Evolutionary conservation across 2,888 invertebrate species (phyloP), one percentile per base, ranked within the genome.

Genomic region (Ophion slaviceki): DNA sequence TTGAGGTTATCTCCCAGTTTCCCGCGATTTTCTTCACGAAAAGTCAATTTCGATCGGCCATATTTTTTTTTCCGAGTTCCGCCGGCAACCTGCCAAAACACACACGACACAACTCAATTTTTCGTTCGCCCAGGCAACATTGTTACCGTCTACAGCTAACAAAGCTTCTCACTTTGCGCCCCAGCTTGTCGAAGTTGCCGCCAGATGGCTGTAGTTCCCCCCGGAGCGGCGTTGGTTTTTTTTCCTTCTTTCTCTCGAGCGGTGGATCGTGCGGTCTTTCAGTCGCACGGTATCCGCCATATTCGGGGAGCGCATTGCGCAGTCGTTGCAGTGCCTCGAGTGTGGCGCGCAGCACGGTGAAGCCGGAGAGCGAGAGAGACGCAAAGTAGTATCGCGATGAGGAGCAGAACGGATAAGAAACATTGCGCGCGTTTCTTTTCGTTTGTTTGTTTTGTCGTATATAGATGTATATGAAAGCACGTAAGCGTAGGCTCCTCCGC

Each of bases 251-350:
- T 53, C 7, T 28, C 45, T 62, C 47, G 45, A 28, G 11, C 47
- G 40, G 28, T 45, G 14, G 47, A 53, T 53, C 70, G 70, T 70
- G 70, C 11, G 40, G 6, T 70, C 5, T 70, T 5, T 53, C 70
- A 28, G 62, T 62, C 40, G 61, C 64, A 28, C 75, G 11, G 61
- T n/a, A 75, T 68, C 80, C 80, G 80, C 84, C 80, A 84, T 80
- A 66, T 84, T 78, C 59, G 82, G 59, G 53, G 76, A 77, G 77
- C 82, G 82, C 82, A 82, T 36, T 85, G 85, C 85, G 85, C 85
- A 85, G 70, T 68, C 82, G 78, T 53, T 24, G 47, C n/a, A 59
- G 75, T 70, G 75, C 66, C 66, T 75, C 62, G 75, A 64, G 75
- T 17, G 62, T 59, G 62, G 62, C 74, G 74, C 45, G 61, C 74